Conservation (phyloP, 2,113 vertebrate genomes). For the Hylia prasina region DNA sequence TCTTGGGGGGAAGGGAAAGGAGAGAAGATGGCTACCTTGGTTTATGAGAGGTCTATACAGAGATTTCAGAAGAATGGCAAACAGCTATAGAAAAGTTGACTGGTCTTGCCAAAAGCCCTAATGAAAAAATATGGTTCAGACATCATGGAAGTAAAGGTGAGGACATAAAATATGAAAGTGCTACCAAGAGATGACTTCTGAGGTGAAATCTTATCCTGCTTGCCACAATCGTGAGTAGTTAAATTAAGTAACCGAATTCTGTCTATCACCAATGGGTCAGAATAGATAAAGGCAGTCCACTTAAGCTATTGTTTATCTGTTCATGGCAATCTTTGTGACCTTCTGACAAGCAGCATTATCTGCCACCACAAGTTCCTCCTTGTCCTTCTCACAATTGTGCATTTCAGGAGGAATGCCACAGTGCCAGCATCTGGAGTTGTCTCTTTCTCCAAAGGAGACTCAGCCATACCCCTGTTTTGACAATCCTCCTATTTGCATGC, state of each 20-base stretch:
- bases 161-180: background rate
- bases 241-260: background rate
- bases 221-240: background rate
- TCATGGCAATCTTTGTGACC: background rate
- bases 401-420: background rate
- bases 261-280: background rate
- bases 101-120: background rate
- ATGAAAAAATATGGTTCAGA: background rate
- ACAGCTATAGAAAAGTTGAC: background rate
- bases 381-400: background rate
- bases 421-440: background rate
- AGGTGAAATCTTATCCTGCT: background rate
- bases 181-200: background rate
- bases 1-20: background rate
- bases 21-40: background rate
- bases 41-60: background rate
- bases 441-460: background rate
- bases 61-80: background rate
- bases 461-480: background rate
- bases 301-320: background rate
- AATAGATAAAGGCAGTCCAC: background rate
- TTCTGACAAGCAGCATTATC: background rate
- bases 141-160: background rate
- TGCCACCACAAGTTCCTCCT: background rate
- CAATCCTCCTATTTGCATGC: background rate